Base-by-base conservation (phyloP, 2,113 vertebrate genomes). In the Cinclus mexicanus region DNA sequence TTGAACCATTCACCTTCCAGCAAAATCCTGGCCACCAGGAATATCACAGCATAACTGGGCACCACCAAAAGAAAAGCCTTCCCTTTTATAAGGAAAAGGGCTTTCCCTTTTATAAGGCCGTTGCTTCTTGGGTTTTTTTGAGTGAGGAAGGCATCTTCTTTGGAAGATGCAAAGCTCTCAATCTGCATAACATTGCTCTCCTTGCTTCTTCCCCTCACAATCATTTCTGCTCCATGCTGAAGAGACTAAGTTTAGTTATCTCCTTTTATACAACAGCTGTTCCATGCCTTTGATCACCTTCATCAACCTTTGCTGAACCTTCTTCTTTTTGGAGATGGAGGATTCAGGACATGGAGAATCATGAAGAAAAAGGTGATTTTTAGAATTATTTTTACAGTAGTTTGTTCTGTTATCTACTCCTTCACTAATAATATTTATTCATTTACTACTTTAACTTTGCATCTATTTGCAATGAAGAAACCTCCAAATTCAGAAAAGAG, bases 31-130 rank as follows among this genome's bases (percentile, higher is more conserved):
- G 42, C 78, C 4, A n/a, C 46, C 39, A 37, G 35, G 68, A 87
- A 55, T 11, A 41, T 18, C 8, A 1, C 4, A 3, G 35, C 22
- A 6, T 9, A 67, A 46, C 46, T 26, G 19, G 1, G 2, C 12
- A 42, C 5, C 17, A 55, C 5, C 7, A 4, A 49, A 44, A 71
- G 37, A 65, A 57, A 81, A 53, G 14, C 37, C n/a, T n/a, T n/a
- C n/a, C n/a, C n/a, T n/a, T n/a, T n/a, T n/a, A n/a, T n/a, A n/a
- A n/a, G n/a, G n/a, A n/a, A n/a, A n/a, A n/a, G n/a, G n/a, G n/a
- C n/a, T 71, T 33, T 35, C 23, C 35, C 31, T 52, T 52, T 37
- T 83, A 31, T 11, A 69, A 77, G 3, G 23, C 68, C 2, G 0
- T n/a, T 74, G 19, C 46, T 75, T 74, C 52, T 31, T 42, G 25